Base-by-base conservation (phyloP, 2,888 invertebrate genomes). In the Sarcophaga carnaria region DNA sequence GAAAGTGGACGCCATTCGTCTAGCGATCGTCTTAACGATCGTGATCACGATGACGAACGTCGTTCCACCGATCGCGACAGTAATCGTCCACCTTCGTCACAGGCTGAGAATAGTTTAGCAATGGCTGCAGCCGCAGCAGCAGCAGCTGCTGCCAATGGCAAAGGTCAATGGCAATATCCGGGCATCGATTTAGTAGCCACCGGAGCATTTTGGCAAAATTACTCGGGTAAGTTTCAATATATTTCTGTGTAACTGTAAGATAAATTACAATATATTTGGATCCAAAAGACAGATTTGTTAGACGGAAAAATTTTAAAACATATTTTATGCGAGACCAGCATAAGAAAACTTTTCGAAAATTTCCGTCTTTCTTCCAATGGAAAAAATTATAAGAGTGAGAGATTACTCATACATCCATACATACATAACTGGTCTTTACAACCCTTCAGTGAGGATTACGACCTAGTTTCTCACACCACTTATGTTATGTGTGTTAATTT, bases 161-260 rank as follows among this genome's bases (percentile, higher is more conserved):
- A 95, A 90, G 94, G 94, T 66, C 92, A 93, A 27, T 96, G 96
- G 96, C 95, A 95, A 89, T 96, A 96, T 93, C 93, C 95, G 59
- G 96, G 96, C 78, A 94, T 96, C 89, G 97, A 97, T 94, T 95
- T 97, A 93, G 97, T 97, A 95, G 96, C 96, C 91, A 96, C 96
- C 79, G 97, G 97, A 62, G 97, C 97, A 66, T 97, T 97, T 94
- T 97, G 97, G 97, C 97, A 97, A 93, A 97, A 97, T 93, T 97
- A 97, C 94, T 97, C 97, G 92, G 97, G 97, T 97, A 93, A 95
- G 96, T 93, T 86, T 54, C 0, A 25, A 0, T 22, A 54, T 14
- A 70, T 25, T 8, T 54, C 3, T 59, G 17, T 11, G 22, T 45
- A 4, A 62, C 3, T 72, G 59, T 37, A 54, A 72, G 12, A 6